Conservation (phyloP, 2,113 vertebrate genomes). For the Ifrita kowaldi region DNA sequence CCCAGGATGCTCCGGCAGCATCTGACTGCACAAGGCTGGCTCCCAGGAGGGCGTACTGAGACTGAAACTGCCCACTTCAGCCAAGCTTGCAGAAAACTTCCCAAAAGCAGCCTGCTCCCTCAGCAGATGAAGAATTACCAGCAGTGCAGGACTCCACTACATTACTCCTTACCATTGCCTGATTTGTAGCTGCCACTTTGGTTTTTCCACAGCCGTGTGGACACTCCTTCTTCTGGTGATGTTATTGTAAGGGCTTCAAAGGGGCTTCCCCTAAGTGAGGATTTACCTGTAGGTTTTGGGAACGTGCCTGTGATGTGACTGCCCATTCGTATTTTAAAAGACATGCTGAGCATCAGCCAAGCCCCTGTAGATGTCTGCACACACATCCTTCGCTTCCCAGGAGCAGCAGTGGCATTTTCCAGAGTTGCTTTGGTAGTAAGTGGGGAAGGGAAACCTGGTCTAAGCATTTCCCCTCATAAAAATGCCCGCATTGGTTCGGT, state of each 20-base stretch:
- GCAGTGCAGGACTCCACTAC: fast-evolving
- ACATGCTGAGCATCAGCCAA: not conserved
- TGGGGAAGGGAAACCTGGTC: not conserved
- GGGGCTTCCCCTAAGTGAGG: not conserved
- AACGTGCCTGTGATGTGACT: fast-evolving
- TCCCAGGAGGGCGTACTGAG: not conserved
- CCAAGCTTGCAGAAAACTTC: not conserved
- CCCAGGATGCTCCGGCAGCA: not conserved
- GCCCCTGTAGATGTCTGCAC: not conserved
- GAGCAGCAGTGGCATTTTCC: not conserved
- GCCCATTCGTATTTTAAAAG: not conserved
- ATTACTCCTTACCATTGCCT: not conserved
- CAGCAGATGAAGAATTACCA: not conserved
- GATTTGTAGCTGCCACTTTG: fast-evolving
- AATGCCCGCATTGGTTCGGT: not conserved
- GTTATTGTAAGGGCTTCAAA: not conserved
- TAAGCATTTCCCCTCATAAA: not conserved
- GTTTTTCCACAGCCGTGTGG: fast-evolving
- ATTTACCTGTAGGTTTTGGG: not conserved
- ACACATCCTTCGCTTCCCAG: not conserved
- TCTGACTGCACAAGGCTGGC: not conserved
- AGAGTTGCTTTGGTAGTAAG: not conserved
- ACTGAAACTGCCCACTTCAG: not conserved
- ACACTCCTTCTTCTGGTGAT: not conserved
- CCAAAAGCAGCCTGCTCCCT: not conserved